phyloP scores from a whole-genome alignment of 2,113 vertebrate species.

The Gambusia holbrooki region DNA sequence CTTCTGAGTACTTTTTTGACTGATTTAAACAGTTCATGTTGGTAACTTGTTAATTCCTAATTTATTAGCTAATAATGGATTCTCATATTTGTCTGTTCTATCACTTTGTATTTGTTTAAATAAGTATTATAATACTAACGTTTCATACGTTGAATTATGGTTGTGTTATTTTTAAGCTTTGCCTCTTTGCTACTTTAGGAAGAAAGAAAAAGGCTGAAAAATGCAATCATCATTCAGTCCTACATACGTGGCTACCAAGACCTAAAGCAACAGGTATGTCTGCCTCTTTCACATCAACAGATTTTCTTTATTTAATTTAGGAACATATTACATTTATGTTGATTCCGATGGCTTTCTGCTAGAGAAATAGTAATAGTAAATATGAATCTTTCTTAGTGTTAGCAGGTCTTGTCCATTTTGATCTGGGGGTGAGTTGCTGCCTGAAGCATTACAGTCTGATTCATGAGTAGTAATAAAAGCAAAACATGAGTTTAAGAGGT shows the following conservation, averaged over 20 bases:
- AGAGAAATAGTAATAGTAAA: no score
- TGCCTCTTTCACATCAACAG: neutral
- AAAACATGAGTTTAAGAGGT: no score
- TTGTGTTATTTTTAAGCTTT: neutral
- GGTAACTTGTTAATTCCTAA: neutral
- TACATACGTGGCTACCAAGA: conserved; percentile 94
- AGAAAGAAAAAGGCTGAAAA: conserved; percentile 94
- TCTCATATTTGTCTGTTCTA: neutral
- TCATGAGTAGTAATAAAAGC: no score
- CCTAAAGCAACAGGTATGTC: conserved; percentile 91
- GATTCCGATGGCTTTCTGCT: no score
- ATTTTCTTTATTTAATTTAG: neutral
- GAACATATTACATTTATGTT: neutral
- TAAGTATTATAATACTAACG: neutral
- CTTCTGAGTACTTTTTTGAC: neutral
- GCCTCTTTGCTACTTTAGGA: conserved; percentile 75
- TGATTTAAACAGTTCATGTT: neutral
- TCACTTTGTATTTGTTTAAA: neutral
- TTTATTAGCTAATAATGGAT: neutral
- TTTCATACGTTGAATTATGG: neutral
- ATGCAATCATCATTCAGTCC: conserved; percentile 96
- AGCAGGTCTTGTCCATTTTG: no score
- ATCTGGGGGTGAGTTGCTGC: no score
- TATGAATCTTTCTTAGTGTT: no score
- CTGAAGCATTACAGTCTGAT: no score